Evolutionary conservation across 1,140 invertebrate species (phyloP).

Genomic region (Penaeus chinensis): DNA sequence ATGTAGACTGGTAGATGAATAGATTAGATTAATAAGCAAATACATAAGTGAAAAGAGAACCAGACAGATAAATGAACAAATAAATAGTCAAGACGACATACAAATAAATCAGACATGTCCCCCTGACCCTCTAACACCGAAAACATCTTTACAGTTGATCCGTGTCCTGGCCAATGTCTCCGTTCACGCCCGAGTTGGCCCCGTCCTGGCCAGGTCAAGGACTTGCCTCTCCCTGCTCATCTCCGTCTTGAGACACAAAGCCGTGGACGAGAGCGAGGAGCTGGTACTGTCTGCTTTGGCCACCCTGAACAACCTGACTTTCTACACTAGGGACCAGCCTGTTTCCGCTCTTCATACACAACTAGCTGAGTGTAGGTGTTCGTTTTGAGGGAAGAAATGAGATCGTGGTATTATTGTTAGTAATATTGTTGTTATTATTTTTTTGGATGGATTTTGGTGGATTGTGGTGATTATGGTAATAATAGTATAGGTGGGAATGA

Average conservation of each 20-base stretch:
- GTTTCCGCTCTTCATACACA: conserved; percentile 64
- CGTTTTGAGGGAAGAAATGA: background rate
- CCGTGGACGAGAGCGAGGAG: conserved; percentile 75
- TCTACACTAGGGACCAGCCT: conserved; percentile 69
- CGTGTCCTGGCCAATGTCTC: conserved; percentile 81
- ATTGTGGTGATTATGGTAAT: too few species aligned
- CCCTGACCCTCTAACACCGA: background rate
- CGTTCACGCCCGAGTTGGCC: conserved; percentile 78
- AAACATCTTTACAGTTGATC: conserved; percentile 70
- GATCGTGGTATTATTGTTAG: background rate
- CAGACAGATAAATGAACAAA: background rate
- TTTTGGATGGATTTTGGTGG: too few species aligned
- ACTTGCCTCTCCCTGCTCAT: conserved; percentile 68
- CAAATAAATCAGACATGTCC: background rate
- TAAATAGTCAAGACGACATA: background rate
- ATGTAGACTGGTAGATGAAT: too few species aligned
- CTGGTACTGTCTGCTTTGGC: conserved; percentile 75
- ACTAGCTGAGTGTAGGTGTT: conserved; percentile 67
- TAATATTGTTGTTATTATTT: background rate
- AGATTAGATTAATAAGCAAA: too few species aligned
- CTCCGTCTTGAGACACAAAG: conserved; percentile 69
- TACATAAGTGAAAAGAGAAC: too few species aligned
- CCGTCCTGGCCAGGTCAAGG: conserved; percentile 71
- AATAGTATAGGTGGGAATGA: too few species aligned
- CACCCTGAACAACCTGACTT: conserved; percentile 78